phyloP scores from a whole-genome alignment of 2,888 invertebrate genomes.

The Mimas tiliae region DNA sequence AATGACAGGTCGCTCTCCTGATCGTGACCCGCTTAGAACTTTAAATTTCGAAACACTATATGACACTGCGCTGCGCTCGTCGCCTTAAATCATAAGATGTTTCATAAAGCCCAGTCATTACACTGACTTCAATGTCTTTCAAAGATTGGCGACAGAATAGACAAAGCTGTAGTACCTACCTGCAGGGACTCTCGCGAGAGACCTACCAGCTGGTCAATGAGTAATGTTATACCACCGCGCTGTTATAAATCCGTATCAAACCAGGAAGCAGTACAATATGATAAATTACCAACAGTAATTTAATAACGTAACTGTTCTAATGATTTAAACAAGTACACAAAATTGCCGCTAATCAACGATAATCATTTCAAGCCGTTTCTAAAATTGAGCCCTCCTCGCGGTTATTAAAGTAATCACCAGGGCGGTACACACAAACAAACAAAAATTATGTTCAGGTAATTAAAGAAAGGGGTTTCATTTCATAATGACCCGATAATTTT shows the following conservation, averaged over 20 bases:
- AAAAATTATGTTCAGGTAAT: constrained; percentile 78
- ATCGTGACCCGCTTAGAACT: too few species aligned
- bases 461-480: constrained; percentile 81
- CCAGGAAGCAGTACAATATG: constrained; percentile 19
- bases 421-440: constrained; percentile 75
- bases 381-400: constrained; percentile 64
- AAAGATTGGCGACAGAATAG: too few species aligned
- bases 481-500: constrained; percentile 79
- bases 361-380: constrained; percentile 62
- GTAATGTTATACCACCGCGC: too few species aligned
- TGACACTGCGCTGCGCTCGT: too few species aligned
- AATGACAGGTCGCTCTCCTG: too few species aligned
- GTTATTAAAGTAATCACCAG: constrained; percentile 76
- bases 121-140: too few species aligned
- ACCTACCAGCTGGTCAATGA: too few species aligned
- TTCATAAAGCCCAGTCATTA: too few species aligned
- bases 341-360: constrained; percentile 75
- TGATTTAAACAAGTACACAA: constrained; percentile 54
- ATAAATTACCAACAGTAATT: constrained; percentile 26
- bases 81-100: too few species aligned
- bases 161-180: too few species aligned
- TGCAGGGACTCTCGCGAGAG: too few species aligned
- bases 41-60: too few species aligned
- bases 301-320: constrained; percentile 27
- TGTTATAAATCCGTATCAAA: neutral